phyloP scores from a whole-genome alignment of 2,888 invertebrate species.

The Mylabris sibirica region DNA sequence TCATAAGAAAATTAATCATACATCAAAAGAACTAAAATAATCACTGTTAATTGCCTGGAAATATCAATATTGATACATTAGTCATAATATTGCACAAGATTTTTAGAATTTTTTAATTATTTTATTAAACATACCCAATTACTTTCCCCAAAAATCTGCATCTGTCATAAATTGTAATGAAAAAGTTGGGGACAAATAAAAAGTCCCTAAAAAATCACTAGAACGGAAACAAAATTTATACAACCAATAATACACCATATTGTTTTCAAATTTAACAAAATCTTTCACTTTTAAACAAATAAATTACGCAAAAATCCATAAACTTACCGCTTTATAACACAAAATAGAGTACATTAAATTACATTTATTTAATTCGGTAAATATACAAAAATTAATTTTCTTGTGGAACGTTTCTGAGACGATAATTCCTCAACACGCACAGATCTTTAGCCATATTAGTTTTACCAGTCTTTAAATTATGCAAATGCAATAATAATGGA shows the following conservation, averaged over 20 bases:
- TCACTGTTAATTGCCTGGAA: neutral
- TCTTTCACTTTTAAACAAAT: no score
- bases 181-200: neutral
- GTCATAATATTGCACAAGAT: neutral
- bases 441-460: conserved; percentile 87
- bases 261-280: neutral
- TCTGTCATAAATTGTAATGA: conserved; percentile 28
- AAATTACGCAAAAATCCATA: no score
- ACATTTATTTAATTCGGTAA: neutral
- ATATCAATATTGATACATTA: neutral
- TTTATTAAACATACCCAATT: conserved; percentile 26
- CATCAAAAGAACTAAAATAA: neutral
- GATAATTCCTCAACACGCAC: conserved; percentile 84
- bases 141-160: conserved; percentile 33
- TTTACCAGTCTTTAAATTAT: conserved; percentile 83
- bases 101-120: conserved; percentile 5
- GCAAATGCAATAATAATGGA: conserved; percentile 76
- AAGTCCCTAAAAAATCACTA: neutral
- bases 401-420: conserved; percentile 62
- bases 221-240: neutral
- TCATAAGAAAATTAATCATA: conserved; percentile 35
- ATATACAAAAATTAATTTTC: conserved; percentile 20
- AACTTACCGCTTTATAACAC: no score
- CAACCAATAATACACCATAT: neutral
- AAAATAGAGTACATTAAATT: neutral